Evolutionary conservation across 2,888 invertebrate genomes (phyloP).

Genomic region (Chironomus tentans): DNA sequence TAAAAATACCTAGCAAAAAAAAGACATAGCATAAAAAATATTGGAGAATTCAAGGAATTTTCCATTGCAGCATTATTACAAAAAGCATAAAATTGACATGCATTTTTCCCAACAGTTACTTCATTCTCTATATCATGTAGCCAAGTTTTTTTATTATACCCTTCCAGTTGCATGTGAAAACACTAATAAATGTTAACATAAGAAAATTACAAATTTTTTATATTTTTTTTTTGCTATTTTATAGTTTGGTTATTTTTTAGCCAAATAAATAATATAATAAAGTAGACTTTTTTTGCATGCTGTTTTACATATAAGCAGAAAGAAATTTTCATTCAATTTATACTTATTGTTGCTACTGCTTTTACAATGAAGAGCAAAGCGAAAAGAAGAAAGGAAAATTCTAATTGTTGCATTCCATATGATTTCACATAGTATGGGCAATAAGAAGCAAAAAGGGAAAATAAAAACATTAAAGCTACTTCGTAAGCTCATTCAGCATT

Average conservation of each 20-base stretch:
- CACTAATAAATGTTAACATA: not conserved
- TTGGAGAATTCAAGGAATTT: too few relatives aligned
- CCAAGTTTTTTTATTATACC: too few relatives aligned
- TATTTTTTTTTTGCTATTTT: too few relatives aligned
- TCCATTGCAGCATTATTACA: too few relatives aligned
- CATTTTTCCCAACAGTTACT: too few relatives aligned
- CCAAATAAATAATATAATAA: too few relatives aligned
- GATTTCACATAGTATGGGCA: slow-evolving; percentile 1
- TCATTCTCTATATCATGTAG: too few relatives aligned
- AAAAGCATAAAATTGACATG: too few relatives aligned
- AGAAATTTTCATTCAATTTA: not conserved
- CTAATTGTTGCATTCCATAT: slow-evolving; percentile 26
- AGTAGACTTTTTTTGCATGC: not conserved
- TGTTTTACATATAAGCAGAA: not conserved
- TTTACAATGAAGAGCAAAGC: not conserved
- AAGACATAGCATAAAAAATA: too few relatives aligned
- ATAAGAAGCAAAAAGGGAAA: not conserved
- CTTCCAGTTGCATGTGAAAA: not conserved
- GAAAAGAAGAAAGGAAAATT: slow-evolving; percentile 2
- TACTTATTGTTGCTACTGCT: not conserved
- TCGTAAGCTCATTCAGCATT: too few relatives aligned
- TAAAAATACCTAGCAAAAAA: too few relatives aligned
- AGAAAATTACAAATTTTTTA: not conserved
- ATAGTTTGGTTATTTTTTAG: too few relatives aligned
- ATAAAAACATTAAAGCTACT: not conserved